Evolutionary conservation across 2,888 invertebrate genomes (phyloP), one percentile per base, ranked within the genome.

Genomic region (Hydraecia micacea): DNA sequence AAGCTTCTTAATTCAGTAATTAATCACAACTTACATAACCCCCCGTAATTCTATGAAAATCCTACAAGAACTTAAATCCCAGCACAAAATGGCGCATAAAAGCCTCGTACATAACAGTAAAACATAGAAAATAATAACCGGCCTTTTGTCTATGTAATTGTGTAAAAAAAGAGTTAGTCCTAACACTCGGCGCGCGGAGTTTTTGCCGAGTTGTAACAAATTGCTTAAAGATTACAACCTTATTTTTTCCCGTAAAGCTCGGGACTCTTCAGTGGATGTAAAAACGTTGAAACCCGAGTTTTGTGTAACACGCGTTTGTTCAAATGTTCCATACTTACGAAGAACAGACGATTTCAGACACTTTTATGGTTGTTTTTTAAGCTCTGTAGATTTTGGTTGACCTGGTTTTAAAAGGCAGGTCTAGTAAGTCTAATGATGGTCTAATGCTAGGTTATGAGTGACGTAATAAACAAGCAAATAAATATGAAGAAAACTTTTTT

Each of bases 151-250:
- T 86, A 65, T 78, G 79, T 89, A 89, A 88, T 86, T 84, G 73
- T 63, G 82, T 89, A 78, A 87, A 88, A 46, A 74, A 75, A 78
- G 85, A 83, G 80, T 82, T 84, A 66, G 78, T 75, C 82, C 42
- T 70, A 70, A 77, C 84, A 80, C 69, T 88, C 77, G 71, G 79
- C 69, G 76, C 81, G 81, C 74, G 73, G 88, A 87, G 81, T 91
- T 91, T 89, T 89, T 84, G 82, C 81, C 65, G 77, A 77, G 75
- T 84, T 76, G 83, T 90, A 90, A 92, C 91, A 91, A 91, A 91
- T 91, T 91, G 90, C 92, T 87, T 86, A 90, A 91, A 91, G 92
- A 91, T 91, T 91, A 90, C 87, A 75, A 76, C 81, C 81, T 75
- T 79, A 81, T 89, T 87, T 88, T 87, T 88, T 80, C 73, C 77